Conservation (phyloP, 2,888 invertebrate genomes). For the Ischnura elegans region DNA sequence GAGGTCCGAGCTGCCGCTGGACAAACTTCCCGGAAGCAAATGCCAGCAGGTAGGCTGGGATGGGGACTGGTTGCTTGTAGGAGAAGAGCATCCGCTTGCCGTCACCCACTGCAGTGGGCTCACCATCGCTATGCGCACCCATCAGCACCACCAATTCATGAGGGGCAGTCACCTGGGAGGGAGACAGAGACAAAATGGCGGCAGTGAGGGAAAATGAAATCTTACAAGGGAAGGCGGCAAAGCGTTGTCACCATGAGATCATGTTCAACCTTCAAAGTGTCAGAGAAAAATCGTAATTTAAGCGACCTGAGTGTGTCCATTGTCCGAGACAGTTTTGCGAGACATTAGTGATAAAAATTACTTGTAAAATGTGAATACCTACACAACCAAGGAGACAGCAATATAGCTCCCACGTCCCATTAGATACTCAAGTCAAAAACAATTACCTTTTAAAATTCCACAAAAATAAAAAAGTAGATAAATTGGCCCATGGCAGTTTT, state of each 20-base stretch:
- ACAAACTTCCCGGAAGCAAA: slow-evolving; percentile 92
- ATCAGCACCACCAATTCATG: slow-evolving; percentile 89
- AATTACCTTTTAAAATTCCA: no score
- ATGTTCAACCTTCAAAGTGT: background rate
- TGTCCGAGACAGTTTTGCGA: no score
- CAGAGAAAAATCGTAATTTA: background rate
- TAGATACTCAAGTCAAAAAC: no score
- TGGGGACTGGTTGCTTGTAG: slow-evolving; percentile 89
- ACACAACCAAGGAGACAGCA: no score
- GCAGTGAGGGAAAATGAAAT: background rate
- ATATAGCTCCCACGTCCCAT: no score
- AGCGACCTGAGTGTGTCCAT: no score
- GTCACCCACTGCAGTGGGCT: slow-evolving; percentile 76
- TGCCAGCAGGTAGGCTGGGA: slow-evolving; percentile 94
- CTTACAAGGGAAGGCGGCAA: background rate
- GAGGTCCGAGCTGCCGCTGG: slow-evolving; percentile 86
- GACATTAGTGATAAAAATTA: no score
- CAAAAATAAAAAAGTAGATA: no score
- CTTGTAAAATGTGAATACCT: no score
- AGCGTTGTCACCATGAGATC: background rate
- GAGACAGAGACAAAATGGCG: slow-evolving; percentile 67
- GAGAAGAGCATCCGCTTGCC: slow-evolving; percentile 78
- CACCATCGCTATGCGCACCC: slow-evolving; percentile 87
- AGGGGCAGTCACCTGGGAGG: slow-evolving; percentile 87
- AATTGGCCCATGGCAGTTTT: no score